Percentiles rank a stretch among this genome's conserved stretches.
Conservation (phyloP, 1,140 invertebrate genomes). For the Acarapis woodi region DNA sequence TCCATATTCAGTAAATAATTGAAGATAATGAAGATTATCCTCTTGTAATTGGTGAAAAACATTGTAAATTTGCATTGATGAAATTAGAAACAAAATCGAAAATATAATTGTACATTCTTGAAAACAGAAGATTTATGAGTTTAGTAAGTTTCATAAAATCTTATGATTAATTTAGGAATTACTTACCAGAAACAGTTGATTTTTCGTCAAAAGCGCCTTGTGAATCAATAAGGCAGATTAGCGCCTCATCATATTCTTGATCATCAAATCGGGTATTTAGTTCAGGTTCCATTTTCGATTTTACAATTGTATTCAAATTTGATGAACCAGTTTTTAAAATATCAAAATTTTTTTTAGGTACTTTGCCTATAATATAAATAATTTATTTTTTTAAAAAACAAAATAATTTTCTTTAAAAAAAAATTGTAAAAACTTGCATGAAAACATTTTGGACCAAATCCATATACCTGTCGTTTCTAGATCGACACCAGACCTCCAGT, state of each 20-base stretch:
- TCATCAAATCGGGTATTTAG: too few relatives aligned
- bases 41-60: constrained; percentile 24
- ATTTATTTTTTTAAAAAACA: background rate
- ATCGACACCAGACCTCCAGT: constrained; percentile 80
- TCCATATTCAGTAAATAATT: constrained; percentile 72
- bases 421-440: constrained; percentile 20
- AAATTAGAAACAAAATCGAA: constrained; percentile 10
- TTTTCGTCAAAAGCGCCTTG: constrained; percentile 92
- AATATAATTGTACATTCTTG: too few relatives aligned
- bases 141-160: constrained; percentile 8
- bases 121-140: too few relatives aligned
- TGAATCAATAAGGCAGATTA: constrained; percentile 77
- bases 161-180: constrained; percentile 19
- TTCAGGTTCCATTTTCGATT: background rate
- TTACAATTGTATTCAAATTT: background rate
- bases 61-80: constrained; percentile 21
- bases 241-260: too few relatives aligned
- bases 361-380: background rate
- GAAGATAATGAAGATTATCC: constrained; percentile 19
- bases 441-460: constrained; percentile 78
- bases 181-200: constrained; percentile 77
- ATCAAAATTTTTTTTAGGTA: background rate
- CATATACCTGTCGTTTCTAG: constrained; percentile 80
- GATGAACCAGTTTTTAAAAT: background rate
- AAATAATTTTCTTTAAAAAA: too few relatives aligned